Percentiles rank a stretch among this genome's conserved stretches.
phyloP scores from a whole-genome alignment of 2,113 vertebrate species.

The Phalacrocorax aristotelis region DNA sequence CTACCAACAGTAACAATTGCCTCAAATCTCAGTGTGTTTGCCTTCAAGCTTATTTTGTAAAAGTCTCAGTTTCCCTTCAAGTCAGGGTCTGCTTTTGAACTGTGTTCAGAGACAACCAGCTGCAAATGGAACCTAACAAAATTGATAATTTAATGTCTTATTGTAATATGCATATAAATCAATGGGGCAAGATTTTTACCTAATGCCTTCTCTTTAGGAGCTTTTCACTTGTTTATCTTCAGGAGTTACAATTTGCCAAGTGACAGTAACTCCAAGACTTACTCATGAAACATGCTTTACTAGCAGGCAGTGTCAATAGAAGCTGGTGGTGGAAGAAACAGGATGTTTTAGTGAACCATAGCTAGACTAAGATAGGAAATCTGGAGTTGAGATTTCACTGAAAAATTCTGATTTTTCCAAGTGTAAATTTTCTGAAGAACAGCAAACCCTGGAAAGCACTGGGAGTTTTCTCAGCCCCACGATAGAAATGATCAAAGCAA shows the following conservation, averaged over 20 bases:
- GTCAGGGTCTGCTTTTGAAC: not conserved
- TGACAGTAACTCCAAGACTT: not conserved
- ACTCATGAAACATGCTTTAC: not conserved
- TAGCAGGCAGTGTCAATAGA: not conserved
- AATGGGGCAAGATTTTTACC: not conserved
- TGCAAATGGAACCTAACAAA: not conserved
- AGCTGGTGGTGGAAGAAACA: not conserved
- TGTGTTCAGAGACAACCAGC: not conserved
- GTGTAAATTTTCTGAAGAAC: not conserved
- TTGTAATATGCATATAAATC: not conserved
- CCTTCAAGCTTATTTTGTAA: not conserved
- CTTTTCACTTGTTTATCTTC: not conserved
- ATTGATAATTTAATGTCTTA: not conserved
- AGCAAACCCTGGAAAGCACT: not conserved
- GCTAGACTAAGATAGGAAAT: not conserved
- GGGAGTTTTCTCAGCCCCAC: not conserved
- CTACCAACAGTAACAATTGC: not conserved
- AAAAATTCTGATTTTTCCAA: not conserved
- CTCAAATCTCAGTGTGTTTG: not conserved
- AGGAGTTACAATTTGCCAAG: not conserved
- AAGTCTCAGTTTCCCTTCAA: not conserved
- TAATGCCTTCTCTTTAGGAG: not conserved
- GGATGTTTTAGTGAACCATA: not conserved
- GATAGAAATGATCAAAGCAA: conserved; percentile 9
- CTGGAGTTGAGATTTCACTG: not conserved